Evolutionary conservation across 2,113 vertebrate species (phyloP).

Genomic region (Phalacrocorax pelagicus): DNA sequence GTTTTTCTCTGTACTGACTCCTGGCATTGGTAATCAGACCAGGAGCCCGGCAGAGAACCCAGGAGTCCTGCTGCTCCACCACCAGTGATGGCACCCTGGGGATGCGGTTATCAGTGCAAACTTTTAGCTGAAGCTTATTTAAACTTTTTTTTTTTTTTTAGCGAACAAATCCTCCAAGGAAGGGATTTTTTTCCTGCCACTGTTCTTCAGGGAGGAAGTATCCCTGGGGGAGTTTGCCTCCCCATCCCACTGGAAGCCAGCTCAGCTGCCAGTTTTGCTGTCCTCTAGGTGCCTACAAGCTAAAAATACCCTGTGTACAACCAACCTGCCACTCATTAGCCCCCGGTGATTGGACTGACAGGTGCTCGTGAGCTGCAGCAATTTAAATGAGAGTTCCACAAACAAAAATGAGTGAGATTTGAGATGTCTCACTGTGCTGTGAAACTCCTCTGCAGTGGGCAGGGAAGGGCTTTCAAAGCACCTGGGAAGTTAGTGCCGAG

Average conservation of each 20-base stretch:
- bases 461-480: background rate
- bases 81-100: background rate
- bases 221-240: background rate
- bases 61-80: background rate
- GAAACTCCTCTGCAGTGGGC: rapidly evolving
- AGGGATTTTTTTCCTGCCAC: background rate
- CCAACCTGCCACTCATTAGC: background rate
- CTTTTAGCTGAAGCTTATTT: background rate
- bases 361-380: background rate
- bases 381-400: background rate
- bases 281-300: background rate
- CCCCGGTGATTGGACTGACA: background rate
- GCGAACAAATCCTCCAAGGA: background rate
- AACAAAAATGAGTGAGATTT: background rate
- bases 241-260: background rate
- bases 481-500: background rate
- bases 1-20: background rate
- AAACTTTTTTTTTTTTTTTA: background rate
- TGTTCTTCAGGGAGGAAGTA: background rate
- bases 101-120: background rate
- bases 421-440: background rate
- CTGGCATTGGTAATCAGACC: background rate
- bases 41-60: background rate
- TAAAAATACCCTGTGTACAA: background rate
- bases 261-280: background rate